phyloP scores from a whole-genome alignment of 2,797 vertebrate genomes.

The Coluber constrictor region DNA sequence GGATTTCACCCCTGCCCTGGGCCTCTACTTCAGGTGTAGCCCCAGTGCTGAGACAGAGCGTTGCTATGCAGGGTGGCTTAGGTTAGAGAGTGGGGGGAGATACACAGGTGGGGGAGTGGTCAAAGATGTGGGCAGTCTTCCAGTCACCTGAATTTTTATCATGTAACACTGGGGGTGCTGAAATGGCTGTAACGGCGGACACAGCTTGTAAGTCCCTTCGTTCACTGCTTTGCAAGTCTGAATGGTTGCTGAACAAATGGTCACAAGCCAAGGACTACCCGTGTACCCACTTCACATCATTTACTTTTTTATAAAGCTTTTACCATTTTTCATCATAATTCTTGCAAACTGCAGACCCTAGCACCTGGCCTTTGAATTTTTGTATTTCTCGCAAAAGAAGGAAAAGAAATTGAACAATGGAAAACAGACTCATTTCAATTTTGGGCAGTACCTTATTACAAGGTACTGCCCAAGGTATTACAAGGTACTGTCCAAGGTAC shows the following conservation, averaged over 20 bases:
- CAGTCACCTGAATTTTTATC: not conserved
- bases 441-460: not conserved
- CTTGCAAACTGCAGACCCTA: not conserved
- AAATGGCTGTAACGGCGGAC: not conserved
- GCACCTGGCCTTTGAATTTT: too few species aligned
- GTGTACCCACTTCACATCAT: not conserved
- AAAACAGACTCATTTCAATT: not conserved
- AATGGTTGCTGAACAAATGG: not conserved
- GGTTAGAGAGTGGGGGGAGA: not conserved
- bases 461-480: not conserved
- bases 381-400: not conserved
- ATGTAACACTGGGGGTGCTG: not conserved
- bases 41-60: not conserved
- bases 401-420: not conserved
- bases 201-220: not conserved
- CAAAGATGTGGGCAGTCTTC: not conserved
- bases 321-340: not conserved
- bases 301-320: not conserved
- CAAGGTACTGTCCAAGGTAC: not conserved
- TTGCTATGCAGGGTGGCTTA: not conserved
- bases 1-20: not conserved
- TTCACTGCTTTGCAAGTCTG: not conserved
- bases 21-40: not conserved
- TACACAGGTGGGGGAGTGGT: not conserved
- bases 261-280: not conserved